A percentile compares a stretch with the other conserved stretches of the same genome.
Conservation (phyloP, 2,888 invertebrate genomes). For the Parnassius mnemosyne region DNA sequence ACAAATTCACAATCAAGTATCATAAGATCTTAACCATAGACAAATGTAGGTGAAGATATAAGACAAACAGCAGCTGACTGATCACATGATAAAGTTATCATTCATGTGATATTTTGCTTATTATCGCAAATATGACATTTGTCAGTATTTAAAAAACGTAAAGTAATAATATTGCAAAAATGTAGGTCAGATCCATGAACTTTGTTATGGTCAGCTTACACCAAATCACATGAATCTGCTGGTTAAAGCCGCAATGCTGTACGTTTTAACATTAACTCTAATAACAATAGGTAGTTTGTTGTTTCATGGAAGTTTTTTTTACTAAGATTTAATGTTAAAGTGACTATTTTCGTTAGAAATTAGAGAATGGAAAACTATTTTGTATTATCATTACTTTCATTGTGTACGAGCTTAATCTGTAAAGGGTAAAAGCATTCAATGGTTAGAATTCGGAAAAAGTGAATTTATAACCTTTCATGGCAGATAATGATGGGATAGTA, state of each 20-base stretch:
- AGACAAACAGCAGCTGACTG: slow-evolving; percentile 42
- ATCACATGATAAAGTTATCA: slow-evolving; percentile 56
- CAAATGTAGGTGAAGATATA: slow-evolving; percentile 20
- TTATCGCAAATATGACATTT: slow-evolving; percentile 4
- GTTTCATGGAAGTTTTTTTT: no score
- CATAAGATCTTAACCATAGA: slow-evolving; percentile 14
- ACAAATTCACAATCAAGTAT: neutral
- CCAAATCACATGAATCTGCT: slow-evolving; percentile 3
- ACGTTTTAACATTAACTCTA: no score
- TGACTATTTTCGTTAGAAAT: no score
- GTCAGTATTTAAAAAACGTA: no score
- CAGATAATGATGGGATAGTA: neutral
- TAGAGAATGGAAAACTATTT: no score
- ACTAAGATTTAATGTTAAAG: no score
- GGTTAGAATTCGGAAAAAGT: slow-evolving; percentile 11
- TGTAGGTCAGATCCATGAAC: no score
- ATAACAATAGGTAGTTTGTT: no score
- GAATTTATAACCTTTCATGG: slow-evolving; percentile 21
- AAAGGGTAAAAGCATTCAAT: slow-evolving; percentile 10
- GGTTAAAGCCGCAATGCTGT: neutral
- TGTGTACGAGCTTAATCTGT: slow-evolving; percentile 13
- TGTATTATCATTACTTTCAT: slow-evolving; percentile 6
- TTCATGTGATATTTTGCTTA: slow-evolving; percentile 55
- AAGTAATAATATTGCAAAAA: no score
- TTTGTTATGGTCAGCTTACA: no score